Evolutionary conservation across 2,888 invertebrate species (phyloP), one percentile per base, ranked within the genome.

Genomic region (Ichneumoninae sp.): DNA sequence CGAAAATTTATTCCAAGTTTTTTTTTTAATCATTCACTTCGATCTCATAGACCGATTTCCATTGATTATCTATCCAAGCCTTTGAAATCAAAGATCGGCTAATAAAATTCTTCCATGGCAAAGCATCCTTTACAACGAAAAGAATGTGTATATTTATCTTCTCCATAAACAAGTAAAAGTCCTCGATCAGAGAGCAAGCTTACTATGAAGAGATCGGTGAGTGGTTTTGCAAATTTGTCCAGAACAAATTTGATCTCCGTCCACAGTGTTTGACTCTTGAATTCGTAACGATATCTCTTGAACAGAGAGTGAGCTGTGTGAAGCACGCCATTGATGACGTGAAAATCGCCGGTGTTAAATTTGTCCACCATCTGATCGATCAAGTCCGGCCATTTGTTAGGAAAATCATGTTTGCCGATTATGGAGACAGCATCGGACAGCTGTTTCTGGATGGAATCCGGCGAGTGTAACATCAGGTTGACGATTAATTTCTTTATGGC

Each of bases 341-440:
- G 97, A 93, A 99, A 98, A 94, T 99, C 98, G 63, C 98, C 97
- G 81, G 97, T 96, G 63, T 96, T 95, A 94, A 99, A 98, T 92
- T 98, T 98, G 69, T 97, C 96, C 13, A 99, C 98, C 97, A 99
- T 98, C 93, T 98, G 97, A 50, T 97, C 96, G 36, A 99, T 97
- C 1, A 99, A 95, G 86, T 97, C 96, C 0, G 98, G 98, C 99
- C 99, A 99, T 93, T 98, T 98, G 85, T 97, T 96, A 0, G 99
- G 99, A 93, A 99, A 99, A 94, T 99, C 99, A 89, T 97, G 96
- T 92, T 97, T 97, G n/a, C 99, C 99, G 83, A 99, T 99, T 36
- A 98, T 98, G 88, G 98, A 98, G 57, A 99, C 97, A 0, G 98
- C 98, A 94, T 99, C 99, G 89, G 98, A 98, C 68, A 98, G 95